Conservation (phyloP, 23 tunicate genomes). For the Ascidia mentula region DNA sequence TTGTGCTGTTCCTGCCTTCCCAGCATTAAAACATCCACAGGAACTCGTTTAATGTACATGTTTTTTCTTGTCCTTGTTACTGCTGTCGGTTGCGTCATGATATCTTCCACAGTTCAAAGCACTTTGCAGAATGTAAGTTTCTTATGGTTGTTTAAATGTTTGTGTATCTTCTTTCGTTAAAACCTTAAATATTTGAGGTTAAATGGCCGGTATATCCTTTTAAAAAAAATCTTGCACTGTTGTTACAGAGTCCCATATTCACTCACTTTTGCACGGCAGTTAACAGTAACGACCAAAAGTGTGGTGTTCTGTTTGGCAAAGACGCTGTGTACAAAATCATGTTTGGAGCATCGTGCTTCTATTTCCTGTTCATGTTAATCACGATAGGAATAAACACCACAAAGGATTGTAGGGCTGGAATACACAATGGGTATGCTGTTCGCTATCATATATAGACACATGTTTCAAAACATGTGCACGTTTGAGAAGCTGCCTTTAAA, state of each 20-base stretch:
- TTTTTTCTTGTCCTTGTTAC: constrained; percentile 77
- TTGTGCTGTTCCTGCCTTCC: constrained; percentile 89
- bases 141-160: background rate
- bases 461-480: too few relatives aligned
- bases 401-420: constrained; percentile 84
- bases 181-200: too few relatives aligned
- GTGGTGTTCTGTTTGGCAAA: constrained; percentile 25
- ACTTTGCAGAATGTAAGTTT: constrained; percentile 45
- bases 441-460: too few relatives aligned
- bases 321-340: constrained; percentile 79
- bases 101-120: constrained; percentile 71
- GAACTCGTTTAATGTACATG: constrained; percentile 84
- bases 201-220: background rate
- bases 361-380: constrained; percentile 66
- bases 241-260: background rate
- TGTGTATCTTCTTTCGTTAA: background rate
- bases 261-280: constrained; percentile 22
- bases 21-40: constrained; percentile 91
- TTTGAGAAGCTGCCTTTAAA: too few relatives aligned
- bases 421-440: constrained; percentile 97
- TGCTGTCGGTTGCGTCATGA: constrained; percentile 84
- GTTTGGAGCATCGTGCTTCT: constrained; percentile 91
- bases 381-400: constrained; percentile 65
- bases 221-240: too few relatives aligned
- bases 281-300: constrained; percentile 12